Evolutionary conservation across 64 coral and sea anemone genomes (phyloP).

Genomic region (Stichodactyla helianthus): DNA sequence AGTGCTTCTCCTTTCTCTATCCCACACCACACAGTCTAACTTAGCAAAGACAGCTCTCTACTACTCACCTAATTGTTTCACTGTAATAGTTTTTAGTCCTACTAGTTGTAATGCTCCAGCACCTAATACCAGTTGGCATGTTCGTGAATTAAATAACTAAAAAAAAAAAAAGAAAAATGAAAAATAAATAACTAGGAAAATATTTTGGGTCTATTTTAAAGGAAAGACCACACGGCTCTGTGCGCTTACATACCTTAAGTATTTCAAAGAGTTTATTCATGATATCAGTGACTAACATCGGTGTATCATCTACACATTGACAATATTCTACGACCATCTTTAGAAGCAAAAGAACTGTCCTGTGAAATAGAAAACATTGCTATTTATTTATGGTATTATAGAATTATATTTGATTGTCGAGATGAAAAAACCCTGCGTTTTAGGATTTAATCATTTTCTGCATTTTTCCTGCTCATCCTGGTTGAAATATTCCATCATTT

Average conservation of each 20-base stretch:
- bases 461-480: no score
- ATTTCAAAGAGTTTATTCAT: conserved; percentile 98
- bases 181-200: background rate
- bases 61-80: conserved; percentile 76
- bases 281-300: conserved; percentile 93
- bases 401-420: no score
- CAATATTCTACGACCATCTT: conserved; percentile 99
- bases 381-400: no score
- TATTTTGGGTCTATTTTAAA: background rate
- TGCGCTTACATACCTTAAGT: conserved; percentile 65
- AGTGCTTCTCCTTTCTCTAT: no score
- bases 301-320: conserved; percentile 93
- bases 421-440: no score
- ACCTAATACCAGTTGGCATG: conserved; percentile 89
- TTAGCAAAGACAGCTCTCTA: no score
- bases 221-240: no score
- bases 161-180: background rate
- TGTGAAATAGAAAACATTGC: conserved; percentile 9
- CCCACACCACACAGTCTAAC: no score
- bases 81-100: conserved; percentile 93
- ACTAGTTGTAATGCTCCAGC: conserved; percentile 95
- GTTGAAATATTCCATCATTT: no score
- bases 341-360: conserved; percentile 79
- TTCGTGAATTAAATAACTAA: conserved; percentile 93
- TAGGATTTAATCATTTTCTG: no score